A percentile compares a stretch with the other conserved stretches of the same genome.
phyloP scores from a whole-genome alignment of 30 jellyfish, hydroid and myxozoan species.

The Cassiopea xamachana region DNA sequence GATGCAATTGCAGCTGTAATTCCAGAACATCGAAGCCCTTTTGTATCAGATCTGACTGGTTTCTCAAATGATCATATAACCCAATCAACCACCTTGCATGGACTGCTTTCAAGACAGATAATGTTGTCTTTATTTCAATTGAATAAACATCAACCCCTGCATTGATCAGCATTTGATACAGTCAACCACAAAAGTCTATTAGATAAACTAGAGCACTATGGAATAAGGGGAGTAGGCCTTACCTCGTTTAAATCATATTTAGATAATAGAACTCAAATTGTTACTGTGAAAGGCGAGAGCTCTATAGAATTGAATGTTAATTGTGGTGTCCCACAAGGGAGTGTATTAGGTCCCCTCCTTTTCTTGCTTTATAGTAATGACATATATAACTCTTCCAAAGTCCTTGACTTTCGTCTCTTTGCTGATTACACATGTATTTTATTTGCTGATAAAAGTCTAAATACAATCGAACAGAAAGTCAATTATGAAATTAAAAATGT shows the following conservation, averaged over 20 bases:
- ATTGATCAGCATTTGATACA: constrained; percentile 66
- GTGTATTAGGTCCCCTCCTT: constrained; percentile 58
- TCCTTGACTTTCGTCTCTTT: constrained; percentile 38
- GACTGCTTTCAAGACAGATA: too few relatives aligned
- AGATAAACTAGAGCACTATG: constrained; percentile 34
- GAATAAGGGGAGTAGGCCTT: constrained; percentile 27
- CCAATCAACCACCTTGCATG: too few relatives aligned
- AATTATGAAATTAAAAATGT: constrained; percentile 14
- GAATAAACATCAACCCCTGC: too few relatives aligned
- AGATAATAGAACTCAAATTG: constrained; percentile 32
- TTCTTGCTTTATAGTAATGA: constrained; percentile 47
- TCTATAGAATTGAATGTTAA: constrained; percentile 2
- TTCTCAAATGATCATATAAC: too few relatives aligned
- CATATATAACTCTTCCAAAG: constrained; percentile 32
- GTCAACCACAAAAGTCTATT: constrained; percentile 37
- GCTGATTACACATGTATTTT: constrained; percentile 39
- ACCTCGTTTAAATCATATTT: constrained; percentile 30
- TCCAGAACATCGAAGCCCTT: too few relatives aligned
- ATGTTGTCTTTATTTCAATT: too few relatives aligned
- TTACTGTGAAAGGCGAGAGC: constrained; percentile 3
- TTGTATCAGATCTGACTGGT: too few relatives aligned
- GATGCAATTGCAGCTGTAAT: too few relatives aligned
- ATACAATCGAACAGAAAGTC: constrained; percentile 17
- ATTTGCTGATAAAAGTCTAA: constrained; percentile 26
- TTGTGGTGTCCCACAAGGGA: constrained; percentile 63